Evolutionary conservation across 2,888 invertebrate genomes (phyloP).

Genomic region (Meloe dianella): DNA sequence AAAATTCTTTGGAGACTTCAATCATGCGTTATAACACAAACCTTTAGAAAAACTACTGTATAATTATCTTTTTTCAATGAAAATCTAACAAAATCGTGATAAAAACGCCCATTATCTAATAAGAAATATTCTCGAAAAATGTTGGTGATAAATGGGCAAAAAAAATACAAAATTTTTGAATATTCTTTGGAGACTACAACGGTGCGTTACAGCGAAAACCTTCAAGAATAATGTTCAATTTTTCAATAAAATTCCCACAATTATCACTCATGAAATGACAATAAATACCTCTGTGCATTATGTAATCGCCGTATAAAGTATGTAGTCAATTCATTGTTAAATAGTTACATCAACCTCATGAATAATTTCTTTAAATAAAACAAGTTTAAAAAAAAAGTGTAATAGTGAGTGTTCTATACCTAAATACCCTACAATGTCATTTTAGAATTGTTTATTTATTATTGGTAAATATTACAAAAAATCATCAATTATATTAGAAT

Average conservation of each 20-base stretch:
- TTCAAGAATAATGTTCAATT: not conserved
- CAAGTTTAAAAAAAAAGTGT: no score
- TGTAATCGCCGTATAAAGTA: not conserved
- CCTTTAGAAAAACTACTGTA: no score
- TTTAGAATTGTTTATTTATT: constrained; percentile 1
- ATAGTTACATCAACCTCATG: constrained; percentile 14
- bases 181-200: not conserved
- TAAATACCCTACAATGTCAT: no score
- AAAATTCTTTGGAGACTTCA: not conserved
- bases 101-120: no score
- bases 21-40: not conserved
- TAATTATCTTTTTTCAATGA: no score
- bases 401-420: not conserved
- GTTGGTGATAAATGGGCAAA: not conserved
- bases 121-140: no score
- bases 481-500: not conserved
- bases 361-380: constrained; percentile 20
- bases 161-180: not conserved
- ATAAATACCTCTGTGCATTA: not conserved
- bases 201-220: not conserved
- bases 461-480: not conserved
- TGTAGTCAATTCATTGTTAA: not conserved
- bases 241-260: not conserved
- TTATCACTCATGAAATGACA: not conserved
- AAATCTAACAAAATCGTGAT: no score